Conservation (phyloP, 2,113 vertebrate species). For the Condylura cristata region DNA sequence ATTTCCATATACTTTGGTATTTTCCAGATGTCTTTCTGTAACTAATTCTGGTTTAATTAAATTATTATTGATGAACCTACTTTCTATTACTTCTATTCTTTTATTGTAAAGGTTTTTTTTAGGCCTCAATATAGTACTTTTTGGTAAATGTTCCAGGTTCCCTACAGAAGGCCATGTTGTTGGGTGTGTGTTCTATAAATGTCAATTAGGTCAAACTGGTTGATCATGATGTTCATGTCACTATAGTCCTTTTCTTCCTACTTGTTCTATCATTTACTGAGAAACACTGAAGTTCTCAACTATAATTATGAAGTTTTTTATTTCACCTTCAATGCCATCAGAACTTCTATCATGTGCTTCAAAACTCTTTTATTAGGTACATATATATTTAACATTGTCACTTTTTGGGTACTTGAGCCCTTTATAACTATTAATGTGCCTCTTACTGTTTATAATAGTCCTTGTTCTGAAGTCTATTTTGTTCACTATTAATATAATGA, state of each 20-base stretch:
- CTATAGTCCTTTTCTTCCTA: not conserved
- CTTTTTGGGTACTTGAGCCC: not conserved
- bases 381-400: not conserved
- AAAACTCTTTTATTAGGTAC: not conserved
- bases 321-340: not conserved
- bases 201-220: not conserved
- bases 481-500: not conserved
- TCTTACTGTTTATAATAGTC: not conserved
- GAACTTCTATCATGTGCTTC: not conserved
- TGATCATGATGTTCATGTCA: not conserved
- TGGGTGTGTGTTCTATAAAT: not conserved
- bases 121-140: not conserved
- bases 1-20: not conserved
- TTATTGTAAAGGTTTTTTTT: not conserved
- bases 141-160: not conserved
- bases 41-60: not conserved
- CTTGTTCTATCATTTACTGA: not conserved
- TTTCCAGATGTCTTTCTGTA: slow-evolving; percentile 35
- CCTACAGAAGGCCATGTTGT: not conserved
- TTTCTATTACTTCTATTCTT: not conserved
- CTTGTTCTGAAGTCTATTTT: not conserved
- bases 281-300: not conserved
- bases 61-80: not conserved
- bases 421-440: slow-evolving; percentile 12
- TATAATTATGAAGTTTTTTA: not conserved